A percentile compares a stretch with the other conserved stretches of the same genome.
These are phyloP conservation scores for Odocoileus hemionus DNA, from an alignment of 2,113 vertebrate genomes.

Conservation along the genomic window DNA sequence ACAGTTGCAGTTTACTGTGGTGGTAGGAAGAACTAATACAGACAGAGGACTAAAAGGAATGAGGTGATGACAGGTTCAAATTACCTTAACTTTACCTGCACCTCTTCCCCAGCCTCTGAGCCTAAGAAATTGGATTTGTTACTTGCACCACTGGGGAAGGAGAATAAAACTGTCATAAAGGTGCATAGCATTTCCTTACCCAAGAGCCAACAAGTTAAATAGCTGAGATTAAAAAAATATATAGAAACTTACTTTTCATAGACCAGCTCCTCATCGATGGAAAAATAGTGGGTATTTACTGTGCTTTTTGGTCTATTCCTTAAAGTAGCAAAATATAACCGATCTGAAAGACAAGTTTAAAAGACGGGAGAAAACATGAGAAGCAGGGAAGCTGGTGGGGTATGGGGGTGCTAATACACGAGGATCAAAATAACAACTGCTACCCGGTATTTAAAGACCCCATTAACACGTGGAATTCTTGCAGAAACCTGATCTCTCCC, in stretches of 20 bases:
- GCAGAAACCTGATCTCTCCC: not conserved
- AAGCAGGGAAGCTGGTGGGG: not conserved
- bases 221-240: not conserved
- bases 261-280: constrained; percentile 94
- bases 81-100: not conserved
- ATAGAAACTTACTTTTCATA: constrained; percentile 94
- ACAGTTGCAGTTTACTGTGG: not conserved
- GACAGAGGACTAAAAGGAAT: not conserved
- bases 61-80: not conserved
- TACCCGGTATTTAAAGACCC: not conserved
- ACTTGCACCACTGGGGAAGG: not conserved
- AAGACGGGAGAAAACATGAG: constrained; percentile 44
- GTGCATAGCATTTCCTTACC: not conserved
- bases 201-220: not conserved
- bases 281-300: constrained; percentile 96
- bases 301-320: constrained; percentile 96
- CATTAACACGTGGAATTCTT: not conserved
- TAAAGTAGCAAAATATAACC: constrained; percentile 95
- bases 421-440: not conserved
- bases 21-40: not conserved
- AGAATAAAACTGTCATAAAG: not conserved
- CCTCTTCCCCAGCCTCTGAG: not conserved
- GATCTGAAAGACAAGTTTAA: constrained; percentile 82
- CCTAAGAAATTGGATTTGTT: not conserved
- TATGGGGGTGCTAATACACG: not conserved